Base-by-base conservation (phyloP, 2,113 vertebrate species). In the Ia io region DNA sequence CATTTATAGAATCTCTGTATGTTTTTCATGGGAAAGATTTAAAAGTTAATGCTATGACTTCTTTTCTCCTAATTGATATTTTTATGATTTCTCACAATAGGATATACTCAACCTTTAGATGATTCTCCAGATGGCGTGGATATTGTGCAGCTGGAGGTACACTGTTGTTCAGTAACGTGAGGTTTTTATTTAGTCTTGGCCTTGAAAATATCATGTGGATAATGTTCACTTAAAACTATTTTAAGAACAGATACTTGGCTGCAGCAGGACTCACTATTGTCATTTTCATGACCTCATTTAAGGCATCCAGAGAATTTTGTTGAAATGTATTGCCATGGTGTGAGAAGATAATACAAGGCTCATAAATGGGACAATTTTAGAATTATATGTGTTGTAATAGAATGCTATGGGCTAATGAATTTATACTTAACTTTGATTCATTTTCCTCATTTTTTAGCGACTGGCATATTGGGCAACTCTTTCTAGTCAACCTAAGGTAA, bases 401-500 rank as follows among this genome's bases (percentile, higher is more conserved):
- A 84, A 71, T 92, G 87, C 77, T 90, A 44, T 65, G 84, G 44
- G 83, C 35, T 91, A 76, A 90, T 49, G 71, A 76, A 89, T 67
- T 74, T 95, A 73, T 71, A 59, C 32, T 56, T 91, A 59, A n/a
- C 10, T 93, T 73, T 96, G 25, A 77, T 53, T 90, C 0, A 16
- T 84, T 92, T n/a, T 11, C 18, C 28, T 82, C 0, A 49, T 77
- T 92, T 92, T 97, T 95, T 67, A 99, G 98, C 90, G 20, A 84
- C 90, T 98, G 97, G 97, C 95, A 23, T 95, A 98, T 80, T 98
- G 97, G 98, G 98, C 96, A 97, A 95, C 96, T 77, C 93, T 98
- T 90, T 97, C 96, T 69, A 86, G 88, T n/a, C 97, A 98, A 56
- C 97, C 96, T 30, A 98, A 98, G 98, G 98, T 98, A 98, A 98